Conservation (phyloP, 1,140 invertebrate species). For the Paracyclopina nana region DNA sequence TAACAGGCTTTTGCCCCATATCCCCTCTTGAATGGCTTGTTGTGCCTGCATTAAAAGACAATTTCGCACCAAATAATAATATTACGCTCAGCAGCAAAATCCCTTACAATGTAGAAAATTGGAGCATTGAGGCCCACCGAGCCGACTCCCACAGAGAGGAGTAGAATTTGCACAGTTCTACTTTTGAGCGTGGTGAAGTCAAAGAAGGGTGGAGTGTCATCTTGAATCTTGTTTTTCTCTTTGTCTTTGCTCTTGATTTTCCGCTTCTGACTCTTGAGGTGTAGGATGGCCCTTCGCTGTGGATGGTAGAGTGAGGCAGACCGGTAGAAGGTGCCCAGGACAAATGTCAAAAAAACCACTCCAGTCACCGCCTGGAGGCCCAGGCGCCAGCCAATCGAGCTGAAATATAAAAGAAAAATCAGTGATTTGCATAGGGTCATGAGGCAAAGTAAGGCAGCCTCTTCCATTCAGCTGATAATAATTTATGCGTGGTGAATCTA, state of each 20-base stretch:
- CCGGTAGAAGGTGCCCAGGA: slow-evolving; percentile 67
- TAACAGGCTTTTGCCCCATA: slow-evolving; percentile 41
- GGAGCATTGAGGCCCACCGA: slow-evolving; percentile 68
- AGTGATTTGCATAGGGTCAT: too few relatives aligned
- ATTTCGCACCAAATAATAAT: too few relatives aligned
- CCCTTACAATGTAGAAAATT: slow-evolving; percentile 54
- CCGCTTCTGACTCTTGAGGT: slow-evolving; percentile 70
- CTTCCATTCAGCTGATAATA: too few relatives aligned
- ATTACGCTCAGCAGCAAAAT: too few relatives aligned
- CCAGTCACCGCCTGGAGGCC: slow-evolving; percentile 67
- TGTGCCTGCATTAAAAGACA: slow-evolving; percentile 42
- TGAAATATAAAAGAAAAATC: slow-evolving; percentile 29
- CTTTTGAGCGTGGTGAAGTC: slow-evolving; percentile 62
- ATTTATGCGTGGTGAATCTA: too few relatives aligned
- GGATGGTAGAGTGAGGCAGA: slow-evolving; percentile 75
- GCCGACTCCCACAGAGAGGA: slow-evolving; percentile 51
- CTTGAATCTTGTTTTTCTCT: slow-evolving; percentile 22
- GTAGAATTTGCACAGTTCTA: slow-evolving; percentile 57
- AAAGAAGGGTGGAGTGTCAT: slow-evolving; percentile 59
- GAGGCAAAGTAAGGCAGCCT: too few relatives aligned
- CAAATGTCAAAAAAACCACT: slow-evolving; percentile 57
- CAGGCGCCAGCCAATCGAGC: slow-evolving; percentile 64
- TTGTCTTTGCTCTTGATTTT: slow-evolving; percentile 31
- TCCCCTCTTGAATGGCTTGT: slow-evolving; percentile 38
- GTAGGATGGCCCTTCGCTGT: slow-evolving; percentile 61